phyloP scores from a whole-genome alignment of 2,113 vertebrate species.

The Hippolais icterina region DNA sequence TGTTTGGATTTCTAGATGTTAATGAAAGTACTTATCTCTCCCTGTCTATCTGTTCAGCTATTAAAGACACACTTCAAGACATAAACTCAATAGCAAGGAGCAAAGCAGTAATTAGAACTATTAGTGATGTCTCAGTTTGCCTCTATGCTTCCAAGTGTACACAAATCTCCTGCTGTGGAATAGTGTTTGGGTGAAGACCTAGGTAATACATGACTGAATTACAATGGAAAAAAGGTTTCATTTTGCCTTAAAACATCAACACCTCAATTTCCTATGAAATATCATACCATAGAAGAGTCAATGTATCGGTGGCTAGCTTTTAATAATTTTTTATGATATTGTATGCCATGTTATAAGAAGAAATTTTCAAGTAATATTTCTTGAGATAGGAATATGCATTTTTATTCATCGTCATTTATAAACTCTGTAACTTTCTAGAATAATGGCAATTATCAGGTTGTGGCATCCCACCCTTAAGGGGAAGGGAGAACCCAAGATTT shows the following conservation, averaged over 20 bases:
- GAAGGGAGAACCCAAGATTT: neutral
- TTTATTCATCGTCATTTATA: neutral
- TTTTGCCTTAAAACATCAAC: neutral
- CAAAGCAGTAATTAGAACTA: neutral
- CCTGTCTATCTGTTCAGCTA: neutral
- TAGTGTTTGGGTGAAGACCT: neutral
- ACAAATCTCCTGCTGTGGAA: neutral
- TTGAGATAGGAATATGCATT: neutral
- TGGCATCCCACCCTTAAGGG: accelerated
- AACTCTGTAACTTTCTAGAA: neutral
- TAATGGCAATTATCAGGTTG: neutral
- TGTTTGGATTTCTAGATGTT: neutral
- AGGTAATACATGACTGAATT: neutral
- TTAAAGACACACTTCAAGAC: neutral
- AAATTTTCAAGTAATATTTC: neutral
- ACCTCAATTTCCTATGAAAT: neutral
- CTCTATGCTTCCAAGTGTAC: neutral
- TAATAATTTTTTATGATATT: neutral
- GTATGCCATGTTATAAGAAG: neutral
- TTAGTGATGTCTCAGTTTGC: neutral
- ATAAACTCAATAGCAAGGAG: neutral
- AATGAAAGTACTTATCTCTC: neutral
- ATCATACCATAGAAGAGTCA: neutral
- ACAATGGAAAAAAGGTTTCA: neutral
- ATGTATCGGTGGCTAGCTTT: neutral